Percentiles rank a stretch among this genome's conserved stretches.
phyloP scores from a whole-genome alignment of 2,888 invertebrate species.

The Chromoteleia sp. region DNA sequence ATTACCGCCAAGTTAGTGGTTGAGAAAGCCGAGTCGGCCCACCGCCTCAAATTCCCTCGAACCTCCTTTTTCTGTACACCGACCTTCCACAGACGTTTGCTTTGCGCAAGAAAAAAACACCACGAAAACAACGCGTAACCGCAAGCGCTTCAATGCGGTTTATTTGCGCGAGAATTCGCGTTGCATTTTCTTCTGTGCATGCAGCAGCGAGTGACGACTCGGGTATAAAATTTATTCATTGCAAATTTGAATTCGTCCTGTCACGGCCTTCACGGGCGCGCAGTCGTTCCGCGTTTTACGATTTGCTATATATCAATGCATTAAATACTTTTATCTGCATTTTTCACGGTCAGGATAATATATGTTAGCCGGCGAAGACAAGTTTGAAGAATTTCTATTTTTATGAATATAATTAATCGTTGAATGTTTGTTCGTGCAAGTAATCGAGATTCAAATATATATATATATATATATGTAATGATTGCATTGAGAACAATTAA shows the following conservation, averaged over 20 bases:
- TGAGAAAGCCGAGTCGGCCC: slow-evolving; percentile 22
- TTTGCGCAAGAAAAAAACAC: slow-evolving; percentile 38
- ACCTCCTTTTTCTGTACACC: slow-evolving; percentile 19
- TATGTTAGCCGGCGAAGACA: too few species aligned
- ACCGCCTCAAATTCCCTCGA: background rate
- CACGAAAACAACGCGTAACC: slow-evolving; percentile 22
- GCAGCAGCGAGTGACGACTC: slow-evolving; percentile 31
- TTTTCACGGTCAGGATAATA: too few species aligned
- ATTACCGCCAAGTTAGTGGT: slow-evolving; percentile 26
- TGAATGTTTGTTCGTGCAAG: too few species aligned
- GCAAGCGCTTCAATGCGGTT: slow-evolving; percentile 31
- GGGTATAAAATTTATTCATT: slow-evolving; percentile 46
- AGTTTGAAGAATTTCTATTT: too few species aligned
- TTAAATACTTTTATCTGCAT: background rate
- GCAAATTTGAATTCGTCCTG: slow-evolving; percentile 34
- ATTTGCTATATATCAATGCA: background rate
- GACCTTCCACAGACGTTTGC: slow-evolving; percentile 9
- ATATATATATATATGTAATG: too few species aligned
- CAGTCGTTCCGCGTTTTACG: background rate
- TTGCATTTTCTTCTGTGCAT: slow-evolving; percentile 3
- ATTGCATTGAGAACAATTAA: too few species aligned
- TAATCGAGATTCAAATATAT: too few species aligned
- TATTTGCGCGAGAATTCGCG: slow-evolving; percentile 14
- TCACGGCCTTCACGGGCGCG: background rate
- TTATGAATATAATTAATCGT: too few species aligned